Conservation (phyloP, 2,113 vertebrate genomes). For the Pandion haliaetus region DNA sequence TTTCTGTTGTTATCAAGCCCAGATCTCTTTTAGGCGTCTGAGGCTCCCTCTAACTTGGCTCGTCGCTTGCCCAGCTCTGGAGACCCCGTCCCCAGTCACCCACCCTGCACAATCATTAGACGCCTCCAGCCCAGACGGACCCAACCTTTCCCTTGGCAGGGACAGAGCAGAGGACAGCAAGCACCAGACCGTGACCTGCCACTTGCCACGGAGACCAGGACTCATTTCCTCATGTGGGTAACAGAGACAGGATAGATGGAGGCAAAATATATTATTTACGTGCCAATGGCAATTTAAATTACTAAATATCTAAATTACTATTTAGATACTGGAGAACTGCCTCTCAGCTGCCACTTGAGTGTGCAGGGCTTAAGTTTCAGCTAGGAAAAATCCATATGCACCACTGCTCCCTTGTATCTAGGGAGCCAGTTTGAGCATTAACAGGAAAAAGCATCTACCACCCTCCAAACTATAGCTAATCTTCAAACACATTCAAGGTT, state of each 20-base stretch:
- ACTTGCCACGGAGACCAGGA: background rate
- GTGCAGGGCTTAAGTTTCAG: conserved; percentile 3
- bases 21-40: background rate
- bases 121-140: background rate
- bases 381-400: background rate
- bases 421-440: background rate
- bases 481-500: background rate
- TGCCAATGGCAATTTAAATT: background rate
- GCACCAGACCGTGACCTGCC: background rate
- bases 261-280: conserved; percentile 10
- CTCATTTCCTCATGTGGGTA: background rate
- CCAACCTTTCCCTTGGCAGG: background rate
- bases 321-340: background rate
- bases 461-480: background rate
- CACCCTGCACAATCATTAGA: background rate
- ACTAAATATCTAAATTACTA: background rate
- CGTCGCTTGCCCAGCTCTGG: background rate
- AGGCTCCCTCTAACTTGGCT: background rate
- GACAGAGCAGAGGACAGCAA: background rate
- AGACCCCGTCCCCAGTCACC: background rate
- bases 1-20: background rate
- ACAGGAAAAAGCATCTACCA: background rate
- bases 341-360: background rate
- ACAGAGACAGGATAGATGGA: background rate
- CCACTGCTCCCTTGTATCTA: background rate